Evolutionary conservation across 2,113 vertebrate species (phyloP).

Genomic region (Datnioides undecimradiatus): DNA sequence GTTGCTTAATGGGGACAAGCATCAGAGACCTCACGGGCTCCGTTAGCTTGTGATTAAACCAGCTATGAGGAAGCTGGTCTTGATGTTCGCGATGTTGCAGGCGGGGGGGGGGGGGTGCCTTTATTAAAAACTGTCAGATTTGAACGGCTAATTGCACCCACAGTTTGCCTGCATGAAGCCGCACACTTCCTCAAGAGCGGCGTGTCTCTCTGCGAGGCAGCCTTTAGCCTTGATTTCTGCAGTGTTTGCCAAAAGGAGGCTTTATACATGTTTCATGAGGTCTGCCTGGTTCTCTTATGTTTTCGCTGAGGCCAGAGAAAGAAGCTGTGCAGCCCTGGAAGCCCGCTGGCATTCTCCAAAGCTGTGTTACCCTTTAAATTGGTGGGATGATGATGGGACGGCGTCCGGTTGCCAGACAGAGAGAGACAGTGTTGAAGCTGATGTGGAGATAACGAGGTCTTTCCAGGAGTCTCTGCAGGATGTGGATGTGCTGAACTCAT

Average conservation of each 20-base stretch:
- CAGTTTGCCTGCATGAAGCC: constrained; percentile 21
- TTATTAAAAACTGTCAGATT: constrained; percentile 40
- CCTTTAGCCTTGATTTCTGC: constrained; percentile 23
- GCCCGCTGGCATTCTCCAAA: constrained; percentile 34
- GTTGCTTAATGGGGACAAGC: constrained; percentile 12
- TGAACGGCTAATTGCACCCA: constrained; percentile 41
- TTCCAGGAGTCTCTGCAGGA: constrained; percentile 45
- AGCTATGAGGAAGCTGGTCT: neutral
- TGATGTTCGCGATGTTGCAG: constrained; percentile 4
- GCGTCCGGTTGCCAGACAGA: constrained; percentile 50
- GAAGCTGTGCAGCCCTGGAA: neutral
- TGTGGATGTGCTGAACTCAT: constrained; percentile 37
- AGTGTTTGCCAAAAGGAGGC: constrained; percentile 13
- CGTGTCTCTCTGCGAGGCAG: neutral
- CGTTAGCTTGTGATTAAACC: constrained; percentile 41
- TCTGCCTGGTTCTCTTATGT: constrained; percentile 21
- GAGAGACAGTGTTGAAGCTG: constrained; percentile 16
- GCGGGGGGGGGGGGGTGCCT: too few relatives aligned
- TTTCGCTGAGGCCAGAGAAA: constrained; percentile 14
- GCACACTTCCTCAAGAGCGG: constrained; percentile 12
- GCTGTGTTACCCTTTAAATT: constrained; percentile 48
- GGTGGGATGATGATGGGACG: constrained; percentile 39
- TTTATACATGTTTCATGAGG: constrained; percentile 48
- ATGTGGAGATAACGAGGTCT: constrained; percentile 69
- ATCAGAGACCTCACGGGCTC: constrained; percentile 28